Conservation (phyloP, 2,888 invertebrate genomes). For the Heterodera filipjevi region DNA sequence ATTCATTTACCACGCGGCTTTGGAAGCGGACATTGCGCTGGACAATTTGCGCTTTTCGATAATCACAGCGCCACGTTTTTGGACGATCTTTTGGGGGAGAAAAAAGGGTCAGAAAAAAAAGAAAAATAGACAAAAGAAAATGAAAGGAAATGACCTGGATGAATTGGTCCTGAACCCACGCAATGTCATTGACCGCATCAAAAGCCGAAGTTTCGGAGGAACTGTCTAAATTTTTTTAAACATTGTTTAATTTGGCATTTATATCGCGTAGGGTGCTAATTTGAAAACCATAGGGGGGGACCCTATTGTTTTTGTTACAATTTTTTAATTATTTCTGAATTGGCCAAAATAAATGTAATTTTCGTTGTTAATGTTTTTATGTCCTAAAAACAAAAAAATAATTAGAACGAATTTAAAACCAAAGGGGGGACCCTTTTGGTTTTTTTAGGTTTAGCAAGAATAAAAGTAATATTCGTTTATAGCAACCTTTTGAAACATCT, state of each 20-base stretch:
- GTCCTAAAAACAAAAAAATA: too few relatives aligned
- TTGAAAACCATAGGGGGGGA: too few relatives aligned
- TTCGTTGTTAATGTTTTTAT: too few relatives aligned
- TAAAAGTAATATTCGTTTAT: too few relatives aligned
- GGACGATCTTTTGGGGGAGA: constrained; percentile 75
- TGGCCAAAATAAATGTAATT: too few relatives aligned
- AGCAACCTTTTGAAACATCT: too few relatives aligned
- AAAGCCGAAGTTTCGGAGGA: constrained; percentile 51
- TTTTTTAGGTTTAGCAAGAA: too few relatives aligned
- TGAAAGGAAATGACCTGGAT: constrained; percentile 70
- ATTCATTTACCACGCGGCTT: constrained; percentile 79
- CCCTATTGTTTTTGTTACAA: too few relatives aligned
- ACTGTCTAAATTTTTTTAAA: constrained; percentile 43
- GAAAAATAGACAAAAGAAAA: neutral
- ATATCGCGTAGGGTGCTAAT: too few relatives aligned
- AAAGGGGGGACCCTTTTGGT: too few relatives aligned
- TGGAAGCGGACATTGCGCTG: constrained; percentile 97
- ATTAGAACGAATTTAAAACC: too few relatives aligned
- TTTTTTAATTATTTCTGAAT: too few relatives aligned
- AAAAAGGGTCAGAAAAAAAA: neutral
- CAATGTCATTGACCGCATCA: constrained; percentile 77
- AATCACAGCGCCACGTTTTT: constrained; percentile 94
- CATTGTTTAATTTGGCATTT: neutral
- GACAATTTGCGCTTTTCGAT: constrained; percentile 96
- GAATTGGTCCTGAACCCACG: constrained; percentile 81